These are phyloP conservation scores for Gallinago jamesoni DNA, from an alignment of 2,113 vertebrate species.

Conservation along the genomic window DNA sequence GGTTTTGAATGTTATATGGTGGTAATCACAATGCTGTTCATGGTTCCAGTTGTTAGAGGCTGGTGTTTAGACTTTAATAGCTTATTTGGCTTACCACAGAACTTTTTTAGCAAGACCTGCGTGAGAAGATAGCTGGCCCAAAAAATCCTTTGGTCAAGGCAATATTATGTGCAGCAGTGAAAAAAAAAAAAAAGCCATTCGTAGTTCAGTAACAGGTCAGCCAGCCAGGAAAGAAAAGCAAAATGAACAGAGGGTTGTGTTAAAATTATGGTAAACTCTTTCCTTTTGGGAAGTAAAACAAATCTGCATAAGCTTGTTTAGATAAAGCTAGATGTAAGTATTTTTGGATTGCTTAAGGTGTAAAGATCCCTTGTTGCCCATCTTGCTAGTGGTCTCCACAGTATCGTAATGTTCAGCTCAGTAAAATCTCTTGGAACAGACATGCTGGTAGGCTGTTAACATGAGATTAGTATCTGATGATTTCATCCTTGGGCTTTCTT, in stretches of 20 bases:
- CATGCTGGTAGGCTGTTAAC: background rate
- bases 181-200: background rate
- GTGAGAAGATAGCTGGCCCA: background rate
- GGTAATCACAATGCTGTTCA: background rate
- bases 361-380: background rate
- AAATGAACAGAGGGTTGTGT: background rate
- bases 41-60: background rate
- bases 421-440: background rate
- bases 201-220: background rate
- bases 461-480: background rate
- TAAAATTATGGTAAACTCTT: background rate
- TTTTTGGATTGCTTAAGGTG: background rate
- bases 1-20: background rate
- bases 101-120: background rate
- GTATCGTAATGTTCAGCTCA: background rate
- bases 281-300: background rate
- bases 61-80: background rate
- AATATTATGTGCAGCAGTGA: background rate
- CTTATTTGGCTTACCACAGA: background rate
- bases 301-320: background rate
- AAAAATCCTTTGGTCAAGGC: background rate
- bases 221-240: background rate
- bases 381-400: background rate
- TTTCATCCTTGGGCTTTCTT: background rate
- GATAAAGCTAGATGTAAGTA: background rate